Conservation (phyloP, 2,113 vertebrate species). For the Megaleporinus macrocephalus region DNA sequence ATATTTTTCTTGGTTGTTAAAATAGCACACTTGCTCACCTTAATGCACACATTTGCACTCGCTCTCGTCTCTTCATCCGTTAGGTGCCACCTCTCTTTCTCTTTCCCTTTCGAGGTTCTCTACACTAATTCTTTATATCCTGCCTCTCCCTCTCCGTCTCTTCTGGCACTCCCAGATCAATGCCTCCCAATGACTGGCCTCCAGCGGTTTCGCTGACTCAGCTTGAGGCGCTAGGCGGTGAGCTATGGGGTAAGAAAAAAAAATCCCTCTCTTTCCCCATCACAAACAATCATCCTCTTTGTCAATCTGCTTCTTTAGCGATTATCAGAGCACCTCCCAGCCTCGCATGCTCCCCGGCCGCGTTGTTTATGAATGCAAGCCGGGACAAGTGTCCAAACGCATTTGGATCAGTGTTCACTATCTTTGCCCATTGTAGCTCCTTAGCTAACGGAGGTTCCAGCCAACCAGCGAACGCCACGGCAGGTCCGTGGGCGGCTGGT, state of each 20-base stretch:
- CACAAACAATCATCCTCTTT: constrained; percentile 65
- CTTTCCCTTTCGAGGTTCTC: constrained; percentile 19
- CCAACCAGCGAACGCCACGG: not conserved
- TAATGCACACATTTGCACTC: constrained; percentile 46
- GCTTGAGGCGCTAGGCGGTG: constrained; percentile 64
- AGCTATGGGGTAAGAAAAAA: constrained; percentile 64
- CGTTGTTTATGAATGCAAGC: constrained; percentile 51
- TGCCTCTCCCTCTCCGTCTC: constrained; percentile 12
- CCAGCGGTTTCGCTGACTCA: constrained; percentile 71
- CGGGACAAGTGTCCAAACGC: constrained; percentile 54
- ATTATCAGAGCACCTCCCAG: constrained; percentile 59
- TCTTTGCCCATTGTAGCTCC: constrained; percentile 22
- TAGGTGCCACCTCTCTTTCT: not conserved
- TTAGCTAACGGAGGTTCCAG: not conserved
- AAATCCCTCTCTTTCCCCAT: constrained; percentile 31
- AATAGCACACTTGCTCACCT: not conserved
- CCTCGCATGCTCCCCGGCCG: constrained; percentile 47
- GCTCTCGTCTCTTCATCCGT: not conserved
- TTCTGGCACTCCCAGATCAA: constrained; percentile 55
- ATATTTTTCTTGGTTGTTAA: not conserved
- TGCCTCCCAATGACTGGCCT: constrained; percentile 63
- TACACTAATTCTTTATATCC: constrained; percentile 22
- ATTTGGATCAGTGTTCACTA: constrained; percentile 44
- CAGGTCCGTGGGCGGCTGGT: constrained; percentile 3
- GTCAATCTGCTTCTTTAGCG: constrained; percentile 69